Evolutionary conservation across 2,113 vertebrate genomes (phyloP).

Genomic region (Esox niger): DNA sequence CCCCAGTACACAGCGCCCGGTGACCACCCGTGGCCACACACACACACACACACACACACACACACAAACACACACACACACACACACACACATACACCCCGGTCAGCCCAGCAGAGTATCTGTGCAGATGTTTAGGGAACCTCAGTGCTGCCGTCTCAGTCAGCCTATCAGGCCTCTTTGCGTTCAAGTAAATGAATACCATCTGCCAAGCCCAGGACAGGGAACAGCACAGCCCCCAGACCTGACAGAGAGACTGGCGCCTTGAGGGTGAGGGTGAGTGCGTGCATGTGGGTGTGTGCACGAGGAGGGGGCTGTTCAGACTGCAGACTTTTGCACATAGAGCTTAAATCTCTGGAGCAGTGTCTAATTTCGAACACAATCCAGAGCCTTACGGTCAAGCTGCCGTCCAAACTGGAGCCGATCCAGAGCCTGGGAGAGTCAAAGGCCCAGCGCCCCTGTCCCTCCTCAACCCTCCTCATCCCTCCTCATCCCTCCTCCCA

Average conservation of each 20-base stretch:
- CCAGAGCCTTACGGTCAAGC: constrained; percentile 11
- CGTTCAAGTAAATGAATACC: not conserved
- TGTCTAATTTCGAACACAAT: constrained; percentile 22
- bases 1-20: not conserved
- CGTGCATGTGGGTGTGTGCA: constrained; percentile 3
- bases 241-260: not conserved
- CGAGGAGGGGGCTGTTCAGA: constrained; percentile 1
- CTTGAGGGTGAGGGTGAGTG: constrained; percentile 1
- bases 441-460: not conserved
- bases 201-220: no score
- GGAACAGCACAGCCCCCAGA: no score
- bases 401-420: constrained; percentile 2
- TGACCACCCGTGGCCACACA: no score
- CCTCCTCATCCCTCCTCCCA: not conserved
- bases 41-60: constrained; percentile 9
- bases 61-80: not conserved
- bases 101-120: not conserved
- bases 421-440: not conserved
- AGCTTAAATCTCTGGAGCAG: constrained; percentile 5
- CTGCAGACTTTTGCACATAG: not conserved
- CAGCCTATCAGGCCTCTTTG: not conserved
- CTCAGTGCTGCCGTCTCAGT: not conserved
- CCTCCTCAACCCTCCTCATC: not conserved
- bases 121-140: no score
- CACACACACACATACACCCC: not conserved